Base-by-base conservation (phyloP, 2,888 invertebrate genomes). In the Laspeyria flexula region DNA sequence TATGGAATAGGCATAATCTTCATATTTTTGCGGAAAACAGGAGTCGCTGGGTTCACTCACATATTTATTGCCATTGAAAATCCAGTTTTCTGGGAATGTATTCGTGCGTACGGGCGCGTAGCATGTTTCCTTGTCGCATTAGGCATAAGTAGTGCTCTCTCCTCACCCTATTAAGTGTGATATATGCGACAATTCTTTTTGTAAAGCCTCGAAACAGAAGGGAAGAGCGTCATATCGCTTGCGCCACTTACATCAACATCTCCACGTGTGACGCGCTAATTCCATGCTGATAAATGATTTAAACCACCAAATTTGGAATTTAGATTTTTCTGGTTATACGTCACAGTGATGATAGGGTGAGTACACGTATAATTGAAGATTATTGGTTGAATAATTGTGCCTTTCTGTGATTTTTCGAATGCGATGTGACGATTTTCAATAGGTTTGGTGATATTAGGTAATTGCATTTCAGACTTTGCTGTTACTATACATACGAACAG, bases 61-160 rank as follows among this genome's bases (percentile, higher is more conserved):
- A 81, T 85, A 90, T 90, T 90, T 90, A 90, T 90, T 81, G 83
- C 82, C 83, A 84, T 86, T 86, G 85, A 81, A 85, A 85, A 87
- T 79, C 79, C 86, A 85, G 85, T 85, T 68, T n/a, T 79, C 81
- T 80, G 83, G 69, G 77, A 86, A 88, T 84, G 83, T 86, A 86
- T 85, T 83, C 85, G 71, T 56, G 81, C 73, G 81, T 83, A 81
- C 83, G 79, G 75, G 81, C 80, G 82, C 79, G 83, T 71, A 83
- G 77, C 89, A 87, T 90, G 90, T 90, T 90, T 85, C 90, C 90
- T 84, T 89, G 89, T 90, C 90, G 86, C 91, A 91, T 91, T 91
- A 91, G 87, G 90, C 88, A 89, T 89, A 91, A 91, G 92, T 88
- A 92, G 90, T 92, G 88, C 88, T 90, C 86, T 90, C 88, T 91